phyloP scores from a whole-genome alignment of 2,113 vertebrate genomes.

The Saimiri boliviensis region DNA sequence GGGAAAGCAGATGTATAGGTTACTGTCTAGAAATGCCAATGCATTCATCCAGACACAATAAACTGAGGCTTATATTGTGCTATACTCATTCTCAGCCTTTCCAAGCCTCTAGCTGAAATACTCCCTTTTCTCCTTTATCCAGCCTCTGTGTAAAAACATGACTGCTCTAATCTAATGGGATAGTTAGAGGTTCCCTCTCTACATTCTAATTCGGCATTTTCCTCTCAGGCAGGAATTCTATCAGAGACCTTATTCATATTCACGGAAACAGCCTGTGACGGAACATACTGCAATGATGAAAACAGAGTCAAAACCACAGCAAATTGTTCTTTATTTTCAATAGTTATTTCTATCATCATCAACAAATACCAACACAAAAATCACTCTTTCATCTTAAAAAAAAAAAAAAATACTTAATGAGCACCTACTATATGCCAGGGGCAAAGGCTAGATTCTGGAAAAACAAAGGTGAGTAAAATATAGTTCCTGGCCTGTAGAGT shows the following conservation, averaged over 20 bases:
- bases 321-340: background rate
- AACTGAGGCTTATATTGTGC: constrained; percentile 33
- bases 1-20: constrained; percentile 52
- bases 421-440: background rate
- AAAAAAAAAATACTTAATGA: background rate
- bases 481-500: background rate
- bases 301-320: background rate
- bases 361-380: background rate
- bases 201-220: constrained; percentile 49
- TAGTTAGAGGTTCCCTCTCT: constrained; percentile 41
- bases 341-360: background rate
- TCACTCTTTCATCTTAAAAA: background rate
- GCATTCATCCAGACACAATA: constrained; percentile 59
- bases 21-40: constrained; percentile 61
- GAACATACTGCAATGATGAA: background rate
- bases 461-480: background rate
- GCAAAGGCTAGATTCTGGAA: background rate
- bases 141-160: background rate
- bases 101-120: constrained; percentile 39
- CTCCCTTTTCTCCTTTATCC: constrained; percentile 27
- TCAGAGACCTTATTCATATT: background rate
- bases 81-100: background rate
- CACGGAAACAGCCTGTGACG: background rate
- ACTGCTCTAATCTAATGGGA: background rate
- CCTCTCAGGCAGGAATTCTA: constrained; percentile 10